A percentile compares a stretch with the other conserved stretches of the same genome.
phyloP scores from a whole-genome alignment of 2,888 invertebrate species.

The Protodeltote pygarga region DNA sequence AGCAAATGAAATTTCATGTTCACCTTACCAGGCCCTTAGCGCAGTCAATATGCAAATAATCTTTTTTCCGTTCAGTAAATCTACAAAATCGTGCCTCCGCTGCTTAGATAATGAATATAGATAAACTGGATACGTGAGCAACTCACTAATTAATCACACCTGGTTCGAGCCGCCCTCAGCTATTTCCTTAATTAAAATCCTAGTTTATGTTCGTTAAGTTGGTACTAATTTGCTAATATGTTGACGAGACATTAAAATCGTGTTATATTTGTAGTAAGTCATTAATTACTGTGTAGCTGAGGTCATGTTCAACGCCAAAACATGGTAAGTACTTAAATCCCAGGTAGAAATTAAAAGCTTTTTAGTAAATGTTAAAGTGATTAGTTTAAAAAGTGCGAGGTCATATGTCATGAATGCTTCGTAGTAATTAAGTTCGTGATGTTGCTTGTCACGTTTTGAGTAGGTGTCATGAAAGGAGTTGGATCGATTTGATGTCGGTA shows the following conservation, averaged over 20 bases:
- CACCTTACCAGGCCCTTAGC: conserved; percentile 22
- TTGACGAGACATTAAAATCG: conserved; percentile 45
- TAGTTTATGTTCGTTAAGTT: conserved; percentile 51
- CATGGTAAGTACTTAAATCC: conserved; percentile 1
- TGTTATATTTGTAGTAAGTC: conserved; percentile 23
- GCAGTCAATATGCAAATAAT: conserved; percentile 59
- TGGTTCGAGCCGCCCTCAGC: conserved; percentile 42
- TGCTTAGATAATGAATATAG: conserved; percentile 77
- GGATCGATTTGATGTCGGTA: not conserved
- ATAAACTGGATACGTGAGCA: conserved; percentile 68
- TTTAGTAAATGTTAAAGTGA: conserved; percentile 22
- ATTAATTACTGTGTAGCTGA: conserved; percentile 9
- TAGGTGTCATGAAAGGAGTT: not conserved
- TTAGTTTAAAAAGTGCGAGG: conserved; percentile 37
- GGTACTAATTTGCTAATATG: conserved; percentile 52
- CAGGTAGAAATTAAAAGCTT: conserved; percentile 28
- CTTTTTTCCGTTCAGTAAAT: conserved; percentile 57
- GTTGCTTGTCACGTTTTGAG: conserved; percentile 19
- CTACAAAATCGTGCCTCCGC: conserved; percentile 73
- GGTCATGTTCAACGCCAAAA: conserved; percentile 17
- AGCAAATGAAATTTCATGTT: conserved; percentile 32
- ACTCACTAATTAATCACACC: conserved; percentile 75
- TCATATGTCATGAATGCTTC: conserved; percentile 28
- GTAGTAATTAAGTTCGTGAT: conserved; percentile 24
- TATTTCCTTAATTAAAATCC: conserved; percentile 74